These are phyloP conservation scores for Solea solea DNA, from an alignment of 2,113 vertebrate species.

Conservation along the genomic window DNA sequence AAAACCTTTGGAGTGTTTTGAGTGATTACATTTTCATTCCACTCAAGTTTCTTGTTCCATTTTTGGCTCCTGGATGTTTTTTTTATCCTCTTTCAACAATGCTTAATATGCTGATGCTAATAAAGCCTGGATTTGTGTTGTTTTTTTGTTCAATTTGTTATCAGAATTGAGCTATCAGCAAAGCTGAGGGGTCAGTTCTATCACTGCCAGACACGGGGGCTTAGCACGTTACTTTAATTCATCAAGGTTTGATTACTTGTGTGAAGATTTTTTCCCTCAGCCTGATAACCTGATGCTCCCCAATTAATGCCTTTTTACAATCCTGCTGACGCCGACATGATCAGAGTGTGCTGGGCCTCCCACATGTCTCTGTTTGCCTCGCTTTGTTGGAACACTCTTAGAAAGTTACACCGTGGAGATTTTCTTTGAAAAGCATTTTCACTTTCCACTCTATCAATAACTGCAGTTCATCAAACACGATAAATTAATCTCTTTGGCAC, in stretches of 20 bases:
- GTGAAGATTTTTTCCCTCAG: constrained; percentile 73
- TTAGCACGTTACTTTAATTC: constrained; percentile 79
- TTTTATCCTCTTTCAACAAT: constrained; percentile 49
- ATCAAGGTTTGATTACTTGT: constrained; percentile 84
- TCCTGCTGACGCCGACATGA: constrained; percentile 65
- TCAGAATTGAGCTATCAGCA: constrained; percentile 66
- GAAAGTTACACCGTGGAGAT: constrained; percentile 68
- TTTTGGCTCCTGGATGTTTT: constrained; percentile 68
- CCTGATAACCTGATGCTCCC: constrained; percentile 77
- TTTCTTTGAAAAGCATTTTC: constrained; percentile 44
- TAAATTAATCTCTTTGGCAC: constrained; percentile 57
- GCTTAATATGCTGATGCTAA: constrained; percentile 72
- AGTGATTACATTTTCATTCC: constrained; percentile 75
- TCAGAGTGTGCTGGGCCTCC: constrained; percentile 60
- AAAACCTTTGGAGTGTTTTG: constrained; percentile 56
- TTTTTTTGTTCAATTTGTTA: constrained; percentile 65
- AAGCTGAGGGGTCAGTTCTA: constrained; percentile 72
- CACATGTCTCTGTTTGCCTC: constrained; percentile 39
- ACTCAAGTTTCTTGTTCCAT: constrained; percentile 60
- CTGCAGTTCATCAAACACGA: constrained; percentile 61
- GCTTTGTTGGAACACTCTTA: constrained; percentile 56
- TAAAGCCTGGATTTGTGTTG: constrained; percentile 72
- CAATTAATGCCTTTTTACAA: constrained; percentile 77
- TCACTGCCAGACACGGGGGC: constrained; percentile 68
- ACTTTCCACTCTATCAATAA: constrained; percentile 54